Base-by-base conservation (phyloP, 2,888 invertebrate genomes). In the Oligia latruncula region DNA sequence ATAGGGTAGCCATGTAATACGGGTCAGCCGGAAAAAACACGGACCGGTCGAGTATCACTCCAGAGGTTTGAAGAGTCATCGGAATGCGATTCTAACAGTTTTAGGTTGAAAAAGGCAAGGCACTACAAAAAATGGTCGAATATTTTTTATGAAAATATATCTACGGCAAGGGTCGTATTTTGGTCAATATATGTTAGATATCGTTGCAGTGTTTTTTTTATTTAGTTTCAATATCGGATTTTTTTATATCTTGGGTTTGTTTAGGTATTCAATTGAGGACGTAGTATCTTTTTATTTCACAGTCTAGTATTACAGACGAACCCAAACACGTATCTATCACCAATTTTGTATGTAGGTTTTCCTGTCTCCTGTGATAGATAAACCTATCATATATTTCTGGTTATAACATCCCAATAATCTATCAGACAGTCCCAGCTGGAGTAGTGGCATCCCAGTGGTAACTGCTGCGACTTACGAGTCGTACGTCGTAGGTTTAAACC, bases 81-180 rank as follows among this genome's bases (percentile, higher is more conserved):
- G 88, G 77, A 75, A 82, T 78, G 77, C 78, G 82, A 85, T 72
- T 82, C 82, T 77, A 82, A 87, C 84, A 84, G 87, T 87, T 87
- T 75, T 82, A 87, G 74, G 68, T 58, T 66, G 71, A 72, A 74
- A 60, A 71, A 78, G 71, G 71, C 40, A 84, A 87, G 87, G 87
- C 71, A 79, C 64, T 66, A 78, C 65, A 83, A 74, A 84, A 83
- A 86, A 86, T 80, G 65, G n/a, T 20, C 67, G 65, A 74, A 76
- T 77, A 74, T 85, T 85, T 84, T 86, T 78, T 77, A 85, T 87
- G 68, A 87, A 87, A 87, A 83, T 80, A 80, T 83, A 80, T 85
- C 71, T 52, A 20, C 49, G n/a, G 46, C 29, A 74, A 80, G 84
- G 84, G 84, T 87, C 76, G 55, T 87, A 71, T 87, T 29, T 85